These are phyloP conservation scores for Gymnothorax javanicus DNA, from an alignment of 2,797 vertebrate genomes.

Conservation along the genomic window DNA sequence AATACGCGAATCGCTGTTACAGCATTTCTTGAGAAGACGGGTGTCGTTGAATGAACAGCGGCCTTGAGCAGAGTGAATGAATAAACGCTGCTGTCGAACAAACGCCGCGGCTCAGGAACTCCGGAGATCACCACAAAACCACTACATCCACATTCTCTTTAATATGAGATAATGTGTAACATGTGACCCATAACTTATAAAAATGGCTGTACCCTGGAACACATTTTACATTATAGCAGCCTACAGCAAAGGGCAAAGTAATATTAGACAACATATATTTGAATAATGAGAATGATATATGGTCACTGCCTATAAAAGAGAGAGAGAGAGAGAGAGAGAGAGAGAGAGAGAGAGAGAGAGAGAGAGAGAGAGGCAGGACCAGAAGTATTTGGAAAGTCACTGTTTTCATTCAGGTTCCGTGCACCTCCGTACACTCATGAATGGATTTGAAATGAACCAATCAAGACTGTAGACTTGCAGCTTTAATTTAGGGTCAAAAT, in stretches of 20 bases:
- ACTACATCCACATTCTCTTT: not conserved
- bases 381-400: too few species aligned
- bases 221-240: not conserved
- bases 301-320: too few species aligned
- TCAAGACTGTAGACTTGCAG: too few species aligned
- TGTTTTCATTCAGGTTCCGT: too few species aligned
- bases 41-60: not conserved
- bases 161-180: not conserved
- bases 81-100: not conserved
- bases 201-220: not conserved
- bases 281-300: not conserved
- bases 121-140: too few species aligned
- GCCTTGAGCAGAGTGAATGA: not conserved
- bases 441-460: too few species aligned
- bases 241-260: not conserved
- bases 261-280: not conserved
- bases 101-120: not conserved
- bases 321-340: too few species aligned
- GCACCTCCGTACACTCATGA: too few species aligned
- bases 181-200: not conserved
- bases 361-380: too few species aligned
- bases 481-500: too few species aligned
- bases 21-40: not conserved
- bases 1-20: not conserved
- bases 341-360: too few species aligned